Evolutionary conservation across 2,113 vertebrate species (phyloP).

Genomic region (Xyrauchen texanus): DNA sequence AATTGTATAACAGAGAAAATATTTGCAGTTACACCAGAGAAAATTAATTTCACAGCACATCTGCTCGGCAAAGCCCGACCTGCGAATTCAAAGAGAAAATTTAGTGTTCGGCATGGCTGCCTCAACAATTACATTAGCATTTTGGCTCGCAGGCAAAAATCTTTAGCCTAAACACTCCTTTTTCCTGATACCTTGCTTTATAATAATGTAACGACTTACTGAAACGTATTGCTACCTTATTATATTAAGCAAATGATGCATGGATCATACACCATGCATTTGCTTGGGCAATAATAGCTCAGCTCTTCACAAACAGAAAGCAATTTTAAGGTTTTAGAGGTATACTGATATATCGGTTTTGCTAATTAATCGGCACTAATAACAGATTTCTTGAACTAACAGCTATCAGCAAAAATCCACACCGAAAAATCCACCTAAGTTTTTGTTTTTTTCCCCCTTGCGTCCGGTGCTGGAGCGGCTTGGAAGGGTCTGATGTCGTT

Average conservation of each 20-base stretch:
- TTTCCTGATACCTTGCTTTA: slow-evolving; percentile 93
- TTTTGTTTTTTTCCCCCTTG: too few species aligned
- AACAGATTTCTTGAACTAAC: too few species aligned
- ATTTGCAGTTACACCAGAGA: slow-evolving; percentile 99
- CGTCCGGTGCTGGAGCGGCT: too few species aligned
- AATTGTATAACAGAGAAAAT: slow-evolving; percentile 97
- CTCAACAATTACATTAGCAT: slow-evolving; percentile 99
- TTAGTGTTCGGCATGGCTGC: slow-evolving; percentile 90
- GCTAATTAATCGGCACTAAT: too few species aligned
- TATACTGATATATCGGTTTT: too few species aligned
- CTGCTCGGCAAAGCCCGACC: slow-evolving; percentile 96
- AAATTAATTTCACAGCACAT: slow-evolving; percentile 99
- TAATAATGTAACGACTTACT: slow-evolving; percentile 96
- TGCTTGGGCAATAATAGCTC: slow-evolving; percentile 75
- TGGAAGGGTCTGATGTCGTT: too few species aligned
- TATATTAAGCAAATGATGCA: slow-evolving; percentile 87
- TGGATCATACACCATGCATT: slow-evolving; percentile 76
- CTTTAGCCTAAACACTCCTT: slow-evolving; percentile 85
- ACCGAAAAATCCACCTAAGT: too few species aligned
- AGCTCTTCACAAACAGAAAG: slow-evolving; percentile 68
- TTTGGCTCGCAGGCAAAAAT: slow-evolving; percentile 88
- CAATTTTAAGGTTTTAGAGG: too few species aligned
- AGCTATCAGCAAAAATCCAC: too few species aligned
- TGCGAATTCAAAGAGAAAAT: slow-evolving; percentile 96
- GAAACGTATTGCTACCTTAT: slow-evolving; percentile 92